Conservation (phyloP, 2,113 vertebrate genomes). For the Camarhynchus parvulus region DNA sequence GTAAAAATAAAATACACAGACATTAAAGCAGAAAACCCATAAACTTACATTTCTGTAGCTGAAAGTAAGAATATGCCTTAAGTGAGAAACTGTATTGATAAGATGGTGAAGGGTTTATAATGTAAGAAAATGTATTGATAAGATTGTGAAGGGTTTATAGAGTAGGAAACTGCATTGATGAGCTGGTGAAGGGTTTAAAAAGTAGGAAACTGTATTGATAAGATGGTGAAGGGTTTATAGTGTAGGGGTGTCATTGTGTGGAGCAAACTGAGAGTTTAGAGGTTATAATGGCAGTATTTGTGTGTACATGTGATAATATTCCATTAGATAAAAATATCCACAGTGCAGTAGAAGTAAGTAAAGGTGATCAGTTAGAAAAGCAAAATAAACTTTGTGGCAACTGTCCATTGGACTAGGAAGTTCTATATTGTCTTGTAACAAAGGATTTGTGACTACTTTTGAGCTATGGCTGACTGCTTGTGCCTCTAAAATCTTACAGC, state of each 20-base stretch:
- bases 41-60: background rate
- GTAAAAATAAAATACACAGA: background rate
- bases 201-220: background rate
- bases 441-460: background rate
- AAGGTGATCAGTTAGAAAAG: background rate
- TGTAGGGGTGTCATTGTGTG: background rate
- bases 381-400: background rate
- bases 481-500: background rate
- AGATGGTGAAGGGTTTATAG: background rate
- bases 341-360: background rate
- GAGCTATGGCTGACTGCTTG: no score
- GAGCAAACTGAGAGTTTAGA: background rate
- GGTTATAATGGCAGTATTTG: background rate
- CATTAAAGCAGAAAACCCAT: background rate
- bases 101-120: background rate
- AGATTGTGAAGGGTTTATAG: no score
- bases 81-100: no score
- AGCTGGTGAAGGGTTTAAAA: background rate
- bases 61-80: background rate
- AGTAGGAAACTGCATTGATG: no score
- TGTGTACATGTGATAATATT: background rate
- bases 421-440: background rate
- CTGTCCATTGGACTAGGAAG: background rate
- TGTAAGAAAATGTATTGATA: background rate
- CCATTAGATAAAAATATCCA: background rate